Base-by-base conservation (phyloP, 2,797 vertebrate species). In the Yasuhikotakia modesta region DNA sequence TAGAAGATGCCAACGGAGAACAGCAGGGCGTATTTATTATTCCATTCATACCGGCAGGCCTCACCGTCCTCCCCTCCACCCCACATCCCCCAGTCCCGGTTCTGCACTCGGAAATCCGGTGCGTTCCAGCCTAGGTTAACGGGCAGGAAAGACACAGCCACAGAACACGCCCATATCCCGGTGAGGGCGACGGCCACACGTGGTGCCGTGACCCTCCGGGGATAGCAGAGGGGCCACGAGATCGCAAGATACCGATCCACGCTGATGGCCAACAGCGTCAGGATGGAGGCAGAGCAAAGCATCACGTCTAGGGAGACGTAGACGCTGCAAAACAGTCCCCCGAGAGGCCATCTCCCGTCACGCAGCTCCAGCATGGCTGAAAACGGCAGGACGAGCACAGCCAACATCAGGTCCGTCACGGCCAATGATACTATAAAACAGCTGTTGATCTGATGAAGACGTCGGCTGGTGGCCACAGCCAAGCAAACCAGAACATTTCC, bases 71-170 rank as follows among this genome's bases (percentile, higher is more conserved):
- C 79, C 52, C 82, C 73, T 43, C 86, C 81, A 0, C 82, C 87
- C 39, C 79, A 85, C 45, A 88, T 84, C 27, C 53, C 50, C 92
- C 92, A 92, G 87, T 91, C 87, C 11, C 78, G 79, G 79, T 95
- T 93, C 79, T 92, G 92, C 27, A 93, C 88, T 0, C 16, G 87
- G 65, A 91, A 92, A 80, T 93, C 91, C 0, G 83, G 90, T 32
- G 94, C 95, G 89, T 99, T 99, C 96, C 94, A 98, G 64, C 95
- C 97, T 90, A 99, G 82, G 83, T 97, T 94, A 84, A 98, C 94
- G 17, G 96, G 94, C 17, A 95, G 86, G 85, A 99, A 96, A 68
- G 96, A 96, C 58, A 95, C 79, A 61, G 94, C 92, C 73, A 98
- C 83, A 0, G 97, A 96, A 70, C 94, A 81, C 0, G 85, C 81